Evolutionary conservation across 2,113 vertebrate genomes (phyloP).

Genomic region (Zosterops hypoxanthus): DNA sequence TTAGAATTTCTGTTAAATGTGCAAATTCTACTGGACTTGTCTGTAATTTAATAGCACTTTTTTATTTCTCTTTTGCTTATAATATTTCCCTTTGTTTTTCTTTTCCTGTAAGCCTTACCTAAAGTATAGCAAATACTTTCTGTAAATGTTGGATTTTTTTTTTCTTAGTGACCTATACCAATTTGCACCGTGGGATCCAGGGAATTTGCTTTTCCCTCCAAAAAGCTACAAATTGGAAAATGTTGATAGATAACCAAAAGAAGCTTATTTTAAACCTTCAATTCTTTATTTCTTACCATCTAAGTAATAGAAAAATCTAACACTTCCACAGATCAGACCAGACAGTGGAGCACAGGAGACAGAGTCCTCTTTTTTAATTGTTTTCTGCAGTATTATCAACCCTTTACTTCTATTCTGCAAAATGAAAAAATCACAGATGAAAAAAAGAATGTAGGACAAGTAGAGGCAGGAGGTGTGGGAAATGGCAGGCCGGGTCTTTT

Average conservation of each 20-base stretch:
- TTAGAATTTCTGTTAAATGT: neutral
- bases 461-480: neutral
- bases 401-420: neutral
- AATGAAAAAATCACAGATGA: neutral
- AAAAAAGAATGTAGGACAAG: neutral
- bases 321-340: neutral
- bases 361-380: neutral
- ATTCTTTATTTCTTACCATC: neutral
- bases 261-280: neutral
- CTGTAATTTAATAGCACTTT: neutral
- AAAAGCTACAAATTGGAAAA: neutral
- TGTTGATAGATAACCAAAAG: neutral
- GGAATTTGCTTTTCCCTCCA: neutral
- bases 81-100: neutral
- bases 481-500: neutral
- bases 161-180: neutral
- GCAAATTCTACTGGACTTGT: neutral
- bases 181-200: neutral
- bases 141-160: neutral
- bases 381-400: neutral
- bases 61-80: neutral
- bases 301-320: neutral
- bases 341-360: neutral
- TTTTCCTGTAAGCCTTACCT: neutral
- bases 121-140: neutral